Evolutionary conservation across 2,113 vertebrate species (phyloP), one percentile per base, ranked within the genome.

Genomic region (Grantiella picta): DNA sequence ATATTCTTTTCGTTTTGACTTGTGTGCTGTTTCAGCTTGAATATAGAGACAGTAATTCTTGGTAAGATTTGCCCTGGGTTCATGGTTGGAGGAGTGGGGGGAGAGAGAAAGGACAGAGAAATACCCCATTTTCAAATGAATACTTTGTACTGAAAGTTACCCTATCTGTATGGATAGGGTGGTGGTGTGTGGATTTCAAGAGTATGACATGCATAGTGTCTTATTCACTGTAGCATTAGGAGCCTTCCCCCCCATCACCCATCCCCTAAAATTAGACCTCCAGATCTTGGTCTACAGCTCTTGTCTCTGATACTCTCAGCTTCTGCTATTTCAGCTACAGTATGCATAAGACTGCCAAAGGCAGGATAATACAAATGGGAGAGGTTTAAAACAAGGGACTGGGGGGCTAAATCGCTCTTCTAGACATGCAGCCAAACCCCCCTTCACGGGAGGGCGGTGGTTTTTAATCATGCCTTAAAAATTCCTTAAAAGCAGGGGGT

Each of bases 401-500:
- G 59, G 29, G 68, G 57, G 28, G 23, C 71, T 78, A 38, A 40
- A 40, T 70, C 35, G 38, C 70, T 64, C 47, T 12, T 57, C 36
- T 11, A 73, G 53, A 31, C 27, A 19, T 16, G 14, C 31, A 28
- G 52, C 54, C 42, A 56, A 68, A 16, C 76, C 89, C 82, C 45
- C 66, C 63, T 64, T 66, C 59, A 10, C 63, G 6, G 24, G 61
- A 87, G 80, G 91, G 93, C 89, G 54, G 94, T 59, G 89, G 36
- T 86, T 91, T 90, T 79, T 65, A 92, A 85, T 69, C 57, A 9
- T 88, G 92, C 73, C 83, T 89, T 92, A 22, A 59, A 94, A 93
- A 95, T 96, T 87, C 79, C 88, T 71, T 63, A 56, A 77, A 64
- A 76, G 91, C 50, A 47, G 86, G 83, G 83, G 94, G 96, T 94